Base-by-base conservation (phyloP, 1,140 invertebrate species). In the Pygmarrhopalites habei region DNA sequence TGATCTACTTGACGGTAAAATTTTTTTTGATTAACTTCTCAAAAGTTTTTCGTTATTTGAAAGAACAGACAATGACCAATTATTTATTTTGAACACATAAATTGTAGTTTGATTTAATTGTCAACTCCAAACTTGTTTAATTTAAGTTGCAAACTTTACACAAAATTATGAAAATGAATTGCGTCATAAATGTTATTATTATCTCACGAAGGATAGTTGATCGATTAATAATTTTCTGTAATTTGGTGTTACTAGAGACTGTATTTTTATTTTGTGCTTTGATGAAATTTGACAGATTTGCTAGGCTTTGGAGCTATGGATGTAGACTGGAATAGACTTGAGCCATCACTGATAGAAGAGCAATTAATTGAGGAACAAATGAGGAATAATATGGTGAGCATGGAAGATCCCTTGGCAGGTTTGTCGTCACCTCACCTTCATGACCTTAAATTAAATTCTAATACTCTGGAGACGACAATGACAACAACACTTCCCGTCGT, bases 1-100 rank as follows among this genome's bases (percentile, higher is more conserved):
- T 23, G 69, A 70, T 43, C 32, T 70, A 12, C 60, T 70, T 12
- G 66, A 70, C 52, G 69, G 69, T 70, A 58, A 60, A 23, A 26
- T 46, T 15, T 14, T 28, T 32, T 25, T 56, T 23, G 46, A 25
- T 21, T 19, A 28, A 7, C 21, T 62, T 14, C 4, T 57, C 17
- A n/a, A n/a, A n/a, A n/a, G n/a, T n/a, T n/a, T n/a, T n/a, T n/a
- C n/a, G n/a, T n/a, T n/a, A n/a, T n/a, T n/a, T n/a, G n/a, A n/a
- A n/a, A n/a, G n/a, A n/a, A n/a, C n/a, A n/a, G n/a, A n/a, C n/a
- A n/a, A n/a, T 58, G 57, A 41, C 46, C 26, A 49, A 7, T 49
- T 14, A 12, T 23, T 15, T 49, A 10, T 49, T 23, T 49, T 14
- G 21, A 49, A 14, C 10, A 19, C 21, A 49, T n/a, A 7, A 49